Evolutionary conservation across 2,888 invertebrate genomes (phyloP), one percentile per base, ranked within the genome.

Genomic region (Penaeus monodon): DNA sequence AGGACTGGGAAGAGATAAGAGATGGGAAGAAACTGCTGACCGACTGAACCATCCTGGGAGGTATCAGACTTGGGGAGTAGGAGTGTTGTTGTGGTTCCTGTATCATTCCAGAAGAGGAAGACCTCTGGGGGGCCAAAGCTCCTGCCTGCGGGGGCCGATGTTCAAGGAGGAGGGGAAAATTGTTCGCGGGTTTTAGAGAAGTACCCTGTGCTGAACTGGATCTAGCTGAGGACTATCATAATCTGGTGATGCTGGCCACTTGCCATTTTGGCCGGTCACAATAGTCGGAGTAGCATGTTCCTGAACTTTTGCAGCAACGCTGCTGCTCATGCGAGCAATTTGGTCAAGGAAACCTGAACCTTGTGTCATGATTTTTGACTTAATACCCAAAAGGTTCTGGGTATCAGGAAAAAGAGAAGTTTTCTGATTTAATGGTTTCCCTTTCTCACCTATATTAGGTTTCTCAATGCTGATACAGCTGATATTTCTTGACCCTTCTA

Each of bases 321-420:
- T 80, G 57, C 79, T 79, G 20, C 88, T 77, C n/a, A 88, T 33
- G 20, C 76, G 78, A 8, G 88, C 82, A 64, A 88, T 84, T 20
- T 84, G 80, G 68, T 83, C 88, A 57, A 88, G 14, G 6, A 88
- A 44, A 3, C 83, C 82, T 24, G 66, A 63, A 8, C 86, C 84
- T 14, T 64, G 82, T 6, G 76, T 66, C 20, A 84, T 76, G 22
- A 88, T 27, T 20, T 80, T 73, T 4, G 81, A 70, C 22, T 81
- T 81, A 74, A 88, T 74, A 6, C 84, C 88, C 20, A 38, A 63
- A 29, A 88, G 65, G 33, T 85, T 85, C 38, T 85, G 49, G 65
- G 73, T n/a, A 68, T 85, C 79, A 8, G 78, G 64, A 29, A 79
- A 85, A 22, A 63, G 24, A 49, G 27, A 27, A 65, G n/a, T 27